Evolutionary conservation across 2,888 invertebrate species (phyloP), one percentile per base, ranked within the genome.

Genomic region (Bellardia bayeri): DNA sequence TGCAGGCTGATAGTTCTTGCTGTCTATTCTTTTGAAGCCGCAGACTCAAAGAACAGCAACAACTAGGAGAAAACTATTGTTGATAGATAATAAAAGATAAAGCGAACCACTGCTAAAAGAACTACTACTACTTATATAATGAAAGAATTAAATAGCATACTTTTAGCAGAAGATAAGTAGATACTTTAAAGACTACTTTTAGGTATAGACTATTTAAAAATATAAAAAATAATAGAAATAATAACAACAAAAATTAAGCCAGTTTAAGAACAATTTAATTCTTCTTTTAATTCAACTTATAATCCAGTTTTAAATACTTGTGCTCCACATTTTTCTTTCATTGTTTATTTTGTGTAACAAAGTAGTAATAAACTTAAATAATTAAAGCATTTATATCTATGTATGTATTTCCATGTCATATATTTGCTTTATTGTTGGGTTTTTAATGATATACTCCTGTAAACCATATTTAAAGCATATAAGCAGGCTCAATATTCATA

Each of bases 311-410:
- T 56, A 64, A 54, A 37, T 56, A 45, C 66, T 45, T n/a, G 13
- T 74, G 71, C 42, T 71, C 81, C 8, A 81, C n/a, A 49, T 81
- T 54, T 63, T 2, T 56, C 6, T 16, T 5, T 23, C 2, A 16
- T 51, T 63, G 16, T 66, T 30, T 16, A 13, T 40, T 37, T 58
- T 68, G 54, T 51, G 7, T 33, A 30, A 16, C 54, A 81, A 72
- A 64, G 23, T 16, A 66, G 66, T 74, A 45, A 82, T 72, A 82
- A 82, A 74, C 14, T 45, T 82, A 56, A 82, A 74, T 82, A 56
- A 72, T 74, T 82, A 82, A 66, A 74, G 45, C 66, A 72, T 72
- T 16, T 23, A 64, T 64, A 72, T 54, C n/a, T 64, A 51, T 54
- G 71, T 72, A 23, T 72, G 33, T 23, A 64, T 64, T 81, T 54